A percentile compares a stretch with the other conserved stretches of the same genome.
Conservation (phyloP, 1,140 invertebrate species). For the Listronotus bonariensis region DNA sequence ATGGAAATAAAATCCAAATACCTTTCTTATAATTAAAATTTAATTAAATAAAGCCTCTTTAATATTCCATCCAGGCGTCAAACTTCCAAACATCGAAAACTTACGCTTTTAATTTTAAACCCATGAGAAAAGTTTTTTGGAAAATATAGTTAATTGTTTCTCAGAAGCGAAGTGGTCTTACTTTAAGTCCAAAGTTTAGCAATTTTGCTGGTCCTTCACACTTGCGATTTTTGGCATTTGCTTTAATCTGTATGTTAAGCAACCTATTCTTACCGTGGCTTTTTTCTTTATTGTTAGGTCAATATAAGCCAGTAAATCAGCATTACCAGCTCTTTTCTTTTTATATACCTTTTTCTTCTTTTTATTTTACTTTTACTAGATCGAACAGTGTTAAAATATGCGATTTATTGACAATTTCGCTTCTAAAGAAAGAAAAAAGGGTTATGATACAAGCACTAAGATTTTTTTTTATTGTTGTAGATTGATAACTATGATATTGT, state of each 20-base stretch:
- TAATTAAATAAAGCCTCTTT: conserved; percentile 7
- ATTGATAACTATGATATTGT: too few relatives aligned
- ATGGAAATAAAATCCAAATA: not conserved
- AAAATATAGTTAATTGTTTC: conserved; percentile 33
- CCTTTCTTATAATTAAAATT: not conserved
- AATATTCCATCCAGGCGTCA: conserved; percentile 12
- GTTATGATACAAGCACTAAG: too few relatives aligned
- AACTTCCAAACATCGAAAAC: conserved; percentile 21
- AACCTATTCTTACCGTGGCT: too few relatives aligned
- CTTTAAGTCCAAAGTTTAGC: conserved; percentile 17
- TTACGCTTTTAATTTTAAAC: conserved; percentile 20
- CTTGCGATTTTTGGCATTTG: conserved; percentile 27
- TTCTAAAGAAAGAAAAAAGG: too few relatives aligned
- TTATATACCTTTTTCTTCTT: too few relatives aligned
- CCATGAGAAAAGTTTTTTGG: conserved; percentile 13
- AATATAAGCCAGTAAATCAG: too few relatives aligned
- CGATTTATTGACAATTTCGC: too few relatives aligned
- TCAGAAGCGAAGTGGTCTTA: conserved; percentile 6
- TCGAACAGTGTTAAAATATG: too few relatives aligned
- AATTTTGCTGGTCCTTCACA: conserved; percentile 27
- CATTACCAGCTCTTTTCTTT: too few relatives aligned
- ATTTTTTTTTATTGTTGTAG: too few relatives aligned
- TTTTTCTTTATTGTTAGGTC: too few relatives aligned
- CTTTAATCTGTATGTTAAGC: not conserved
- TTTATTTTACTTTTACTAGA: too few relatives aligned